A percentile compares a stretch with the other conserved stretches of the same genome.
Conservation (phyloP, 2,888 invertebrate species). For the Tenodera sinensis region DNA sequence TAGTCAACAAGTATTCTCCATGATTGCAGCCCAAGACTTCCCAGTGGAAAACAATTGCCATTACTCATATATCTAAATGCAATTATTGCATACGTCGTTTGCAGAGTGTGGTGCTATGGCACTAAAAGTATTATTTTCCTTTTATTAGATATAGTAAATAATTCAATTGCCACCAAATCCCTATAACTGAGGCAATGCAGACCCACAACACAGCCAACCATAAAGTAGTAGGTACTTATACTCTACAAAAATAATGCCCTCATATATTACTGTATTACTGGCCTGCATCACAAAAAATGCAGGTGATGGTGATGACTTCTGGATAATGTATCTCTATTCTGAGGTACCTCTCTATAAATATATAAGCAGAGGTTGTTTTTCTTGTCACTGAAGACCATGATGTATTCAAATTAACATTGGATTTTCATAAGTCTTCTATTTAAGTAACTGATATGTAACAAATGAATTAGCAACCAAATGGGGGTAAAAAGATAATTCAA, state of each 20-base stretch:
- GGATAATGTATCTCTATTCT: too few relatives aligned
- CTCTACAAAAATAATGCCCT: background rate
- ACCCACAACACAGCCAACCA: background rate
- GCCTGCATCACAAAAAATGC: background rate
- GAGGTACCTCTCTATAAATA: too few relatives aligned
- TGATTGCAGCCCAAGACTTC: background rate
- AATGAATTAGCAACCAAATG: background rate
- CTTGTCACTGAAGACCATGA: background rate
- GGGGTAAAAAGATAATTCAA: background rate
- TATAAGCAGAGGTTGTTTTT: too few relatives aligned
- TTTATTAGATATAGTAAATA: too few relatives aligned
- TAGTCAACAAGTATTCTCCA: slow-evolving; percentile 25
- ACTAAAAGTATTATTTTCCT: too few relatives aligned
- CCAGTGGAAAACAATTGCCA: background rate
- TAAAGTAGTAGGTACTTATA: background rate
- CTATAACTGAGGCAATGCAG: too few relatives aligned
- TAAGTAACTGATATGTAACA: background rate
- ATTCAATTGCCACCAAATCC: too few relatives aligned
- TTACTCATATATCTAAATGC: background rate
- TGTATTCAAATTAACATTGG: background rate
- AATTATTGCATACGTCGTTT: background rate
- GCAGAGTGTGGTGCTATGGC: too few relatives aligned
- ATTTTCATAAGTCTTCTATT: background rate
- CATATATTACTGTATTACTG: background rate
- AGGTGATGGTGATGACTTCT: too few relatives aligned